phyloP scores from a whole-genome alignment of 2,797 vertebrate species.

The Acanthis flammea region DNA sequence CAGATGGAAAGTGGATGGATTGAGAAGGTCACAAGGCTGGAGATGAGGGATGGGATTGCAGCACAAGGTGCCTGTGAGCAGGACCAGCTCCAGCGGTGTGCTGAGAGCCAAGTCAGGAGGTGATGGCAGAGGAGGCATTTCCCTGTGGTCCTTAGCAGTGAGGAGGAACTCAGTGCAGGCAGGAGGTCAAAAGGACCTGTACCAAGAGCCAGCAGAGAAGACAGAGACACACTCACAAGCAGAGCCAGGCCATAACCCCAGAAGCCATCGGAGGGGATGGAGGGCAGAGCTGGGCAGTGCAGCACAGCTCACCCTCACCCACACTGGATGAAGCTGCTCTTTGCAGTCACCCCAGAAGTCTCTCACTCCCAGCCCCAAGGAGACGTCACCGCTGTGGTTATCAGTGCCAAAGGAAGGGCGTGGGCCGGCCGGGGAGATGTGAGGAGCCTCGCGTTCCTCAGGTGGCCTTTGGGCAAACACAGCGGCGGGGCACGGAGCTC shows the following conservation, averaged over 20 bases:
- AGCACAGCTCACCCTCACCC: background rate
- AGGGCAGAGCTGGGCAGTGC: rapidly evolving
- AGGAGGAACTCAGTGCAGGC: background rate
- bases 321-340: rapidly evolving
- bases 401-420: slow-evolving; percentile 21
- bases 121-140: background rate
- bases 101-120: background rate
- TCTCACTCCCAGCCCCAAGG: background rate
- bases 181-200: background rate
- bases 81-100: rapidly evolving
- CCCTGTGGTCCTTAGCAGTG: background rate
- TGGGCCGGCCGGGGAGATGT: background rate
- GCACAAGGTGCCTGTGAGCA: background rate
- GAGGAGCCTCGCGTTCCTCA: background rate
- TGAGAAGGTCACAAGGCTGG: background rate
- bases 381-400: rapidly evolving
- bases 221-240: rapidly evolving
- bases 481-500: background rate
- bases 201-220: no score
- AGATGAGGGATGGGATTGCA: background rate
- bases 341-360: background rate
- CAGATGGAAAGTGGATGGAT: background rate
- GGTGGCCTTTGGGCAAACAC: slow-evolving; percentile 42
- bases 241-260: background rate
- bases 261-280: rapidly evolving